Evolutionary conservation across 2,888 invertebrate species (phyloP).

Genomic region (Aporophyla lueneburgensis): DNA sequence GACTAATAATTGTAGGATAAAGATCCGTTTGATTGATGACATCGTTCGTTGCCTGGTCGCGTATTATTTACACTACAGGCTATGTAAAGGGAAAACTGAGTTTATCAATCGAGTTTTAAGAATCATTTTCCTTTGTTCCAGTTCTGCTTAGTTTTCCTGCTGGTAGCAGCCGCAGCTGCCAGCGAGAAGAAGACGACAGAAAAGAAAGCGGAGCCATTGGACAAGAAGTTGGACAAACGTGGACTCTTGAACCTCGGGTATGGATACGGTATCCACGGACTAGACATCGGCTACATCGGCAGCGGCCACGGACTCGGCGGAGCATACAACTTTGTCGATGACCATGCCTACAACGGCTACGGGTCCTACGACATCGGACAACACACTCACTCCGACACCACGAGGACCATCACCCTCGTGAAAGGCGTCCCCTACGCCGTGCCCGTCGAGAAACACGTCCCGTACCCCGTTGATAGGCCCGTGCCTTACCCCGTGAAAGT

Average conservation of each 20-base stretch:
- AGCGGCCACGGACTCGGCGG: conserved; percentile 90
- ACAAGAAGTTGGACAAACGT: conserved; percentile 96
- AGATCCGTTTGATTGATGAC: conserved; percentile 21
- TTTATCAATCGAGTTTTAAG: background rate
- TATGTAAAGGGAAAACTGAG: background rate
- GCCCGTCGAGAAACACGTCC: conserved; percentile 92
- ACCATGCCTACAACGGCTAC: conserved; percentile 72
- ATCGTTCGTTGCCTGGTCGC: background rate
- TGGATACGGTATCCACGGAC: conserved; percentile 94
- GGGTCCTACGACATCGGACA: conserved; percentile 81
- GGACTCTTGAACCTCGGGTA: conserved; percentile 95
- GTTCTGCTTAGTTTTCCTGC: conserved; percentile 94
- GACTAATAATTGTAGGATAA: conserved; percentile 26
- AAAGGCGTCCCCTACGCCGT: conserved; percentile 91
- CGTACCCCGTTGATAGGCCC: conserved; percentile 92
- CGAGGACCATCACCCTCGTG: conserved; percentile 92
- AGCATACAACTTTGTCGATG: conserved; percentile 86
- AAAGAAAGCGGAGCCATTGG: conserved; percentile 91
- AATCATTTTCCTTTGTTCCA: conserved; percentile 77
- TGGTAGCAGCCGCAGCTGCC: conserved; percentile 94
- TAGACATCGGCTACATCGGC: conserved; percentile 94
- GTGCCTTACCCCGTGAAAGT: conserved; percentile 93
- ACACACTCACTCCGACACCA: conserved; percentile 89
- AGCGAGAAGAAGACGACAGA: conserved; percentile 92
- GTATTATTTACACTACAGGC: too few relatives aligned